A percentile compares a stretch with the other conserved stretches of the same genome.
Conservation (phyloP, 2,888 invertebrate genomes). For the Tipula lateralis region DNA sequence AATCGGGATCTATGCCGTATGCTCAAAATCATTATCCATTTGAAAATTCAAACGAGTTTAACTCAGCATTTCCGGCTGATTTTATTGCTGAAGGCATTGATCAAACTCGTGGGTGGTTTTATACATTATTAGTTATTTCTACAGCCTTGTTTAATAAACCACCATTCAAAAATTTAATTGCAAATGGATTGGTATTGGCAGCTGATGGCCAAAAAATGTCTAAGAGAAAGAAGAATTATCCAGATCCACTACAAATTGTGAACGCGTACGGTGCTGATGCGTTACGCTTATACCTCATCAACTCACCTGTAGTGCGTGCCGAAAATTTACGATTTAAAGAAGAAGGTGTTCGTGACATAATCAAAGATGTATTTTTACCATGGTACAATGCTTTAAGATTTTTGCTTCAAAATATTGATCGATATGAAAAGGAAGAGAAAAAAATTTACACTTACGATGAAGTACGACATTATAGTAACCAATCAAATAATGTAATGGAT, state of each 20-base stretch:
- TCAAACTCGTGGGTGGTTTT: slow-evolving; percentile 98
- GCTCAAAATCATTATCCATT: slow-evolving; percentile 96
- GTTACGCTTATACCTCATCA: slow-evolving; percentile 88
- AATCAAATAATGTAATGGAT: slow-evolving; percentile 82
- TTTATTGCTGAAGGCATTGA: slow-evolving; percentile 99
- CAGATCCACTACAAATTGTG: slow-evolving; percentile 89
- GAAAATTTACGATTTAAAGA: slow-evolving; percentile 96
- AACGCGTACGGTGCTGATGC: slow-evolving; percentile 96
- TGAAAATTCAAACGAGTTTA: slow-evolving; percentile 82
- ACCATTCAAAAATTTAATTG: slow-evolving; percentile 96
- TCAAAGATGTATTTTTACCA: slow-evolving; percentile 96
- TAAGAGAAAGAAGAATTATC: slow-evolving; percentile 97
- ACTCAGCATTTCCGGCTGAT: slow-evolving; percentile 92
- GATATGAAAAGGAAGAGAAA: slow-evolving; percentile 66
- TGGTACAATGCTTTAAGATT: slow-evolving; percentile 95
- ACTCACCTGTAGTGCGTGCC: slow-evolving; percentile 96
- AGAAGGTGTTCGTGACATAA: slow-evolving; percentile 91
- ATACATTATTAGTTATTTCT: slow-evolving; percentile 93
- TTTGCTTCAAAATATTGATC: slow-evolving; percentile 86
- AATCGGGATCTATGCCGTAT: slow-evolving; percentile 99
- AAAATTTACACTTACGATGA: slow-evolving; percentile 56
- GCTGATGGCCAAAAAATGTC: slow-evolving; percentile 99
- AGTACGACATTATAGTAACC: slow-evolving; percentile 42
- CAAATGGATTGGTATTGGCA: slow-evolving; percentile 93
- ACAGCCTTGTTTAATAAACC: slow-evolving; percentile 93